Conservation (phyloP, 2,797 vertebrate species). For the Rhinatrema bivittatum region DNA sequence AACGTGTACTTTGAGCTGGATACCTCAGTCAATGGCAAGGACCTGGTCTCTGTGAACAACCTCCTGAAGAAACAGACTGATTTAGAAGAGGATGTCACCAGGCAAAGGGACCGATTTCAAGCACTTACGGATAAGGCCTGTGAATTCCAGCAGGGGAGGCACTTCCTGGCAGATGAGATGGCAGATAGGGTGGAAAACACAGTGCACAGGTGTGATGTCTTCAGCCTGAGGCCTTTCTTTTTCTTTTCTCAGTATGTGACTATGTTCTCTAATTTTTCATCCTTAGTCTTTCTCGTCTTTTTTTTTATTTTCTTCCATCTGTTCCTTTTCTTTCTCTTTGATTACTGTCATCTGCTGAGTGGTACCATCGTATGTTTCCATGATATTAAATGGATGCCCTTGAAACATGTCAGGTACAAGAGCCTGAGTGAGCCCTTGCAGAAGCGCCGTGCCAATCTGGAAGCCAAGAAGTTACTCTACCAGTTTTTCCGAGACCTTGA, state of each 20-base stretch:
- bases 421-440: constrained; percentile 58
- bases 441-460: constrained; percentile 56
- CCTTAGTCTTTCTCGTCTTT: background rate
- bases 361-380: too few relatives aligned
- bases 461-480: constrained; percentile 65
- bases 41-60: constrained; percentile 55
- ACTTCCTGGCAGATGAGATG: constrained; percentile 67
- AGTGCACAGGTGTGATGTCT: constrained; percentile 57
- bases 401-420: constrained; percentile 59
- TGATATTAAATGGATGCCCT: background rate
- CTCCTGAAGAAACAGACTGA: constrained; percentile 67
- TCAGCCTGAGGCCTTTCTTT: background rate
- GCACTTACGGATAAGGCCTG: constrained; percentile 55
- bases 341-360: too few relatives aligned
- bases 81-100: constrained; percentile 68
- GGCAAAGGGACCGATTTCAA: constrained; percentile 56
- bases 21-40: constrained; percentile 42
- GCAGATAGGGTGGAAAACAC: constrained; percentile 58
- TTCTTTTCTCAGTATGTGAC: background rate
- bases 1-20: constrained; percentile 60
- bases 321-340: background rate
- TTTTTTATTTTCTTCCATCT: background rate
- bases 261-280: background rate
- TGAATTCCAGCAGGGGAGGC: constrained; percentile 57
- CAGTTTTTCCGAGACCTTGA: constrained; percentile 75